Evolutionary conservation across 2,888 invertebrate species (phyloP), one percentile per base, ranked within the genome.

Genomic region (Malacosoma neustria): DNA sequence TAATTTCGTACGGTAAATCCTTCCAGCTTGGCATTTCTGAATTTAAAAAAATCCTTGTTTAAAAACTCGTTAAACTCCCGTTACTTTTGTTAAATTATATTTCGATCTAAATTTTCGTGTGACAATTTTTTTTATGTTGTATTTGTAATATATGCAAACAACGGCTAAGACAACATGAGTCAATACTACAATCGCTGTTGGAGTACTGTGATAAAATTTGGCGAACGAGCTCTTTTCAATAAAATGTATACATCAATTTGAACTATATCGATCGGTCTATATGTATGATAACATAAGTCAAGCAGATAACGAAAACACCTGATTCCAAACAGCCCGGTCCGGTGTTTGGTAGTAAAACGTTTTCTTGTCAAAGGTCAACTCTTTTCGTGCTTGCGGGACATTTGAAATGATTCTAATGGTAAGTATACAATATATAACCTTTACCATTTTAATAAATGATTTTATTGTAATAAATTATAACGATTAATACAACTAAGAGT

Each of bases 1-100:
- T 62, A 9, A 84, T 73, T 32, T 76, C 69, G 35, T 72, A 80
- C 0, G 82, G 82, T 29, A 77, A 50, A 3, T 76, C 64, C 33
- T 63, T 43, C 62, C 64, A 65, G 1, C 80, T 77, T 34, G 76
- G 61, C 82, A 84, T 81, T 5, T 41, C 49, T n/a, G n/a, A n/a
- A n/a, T n/a, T n/a, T n/a, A n/a, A n/a, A n/a, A n/a, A n/a, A n/a
- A n/a, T n/a, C n/a, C n/a, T n/a, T n/a, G n/a, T n/a, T n/a, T n/a
- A n/a, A n/a, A n/a, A n/a, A n/a, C n/a, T n/a, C n/a, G n/a, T n/a
- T n/a, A n/a, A n/a, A n/a, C n/a, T n/a, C n/a, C n/a, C n/a, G n/a
- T n/a, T n/a, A n/a, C n/a, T n/a, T n/a, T n/a, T n/a, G n/a, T n/a
- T n/a, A n/a, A n/a, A n/a, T n/a, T n/a, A n/a, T n/a, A n/a, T n/a